Conservation (phyloP, 2,113 vertebrate genomes). For the Melierax canorus region DNA sequence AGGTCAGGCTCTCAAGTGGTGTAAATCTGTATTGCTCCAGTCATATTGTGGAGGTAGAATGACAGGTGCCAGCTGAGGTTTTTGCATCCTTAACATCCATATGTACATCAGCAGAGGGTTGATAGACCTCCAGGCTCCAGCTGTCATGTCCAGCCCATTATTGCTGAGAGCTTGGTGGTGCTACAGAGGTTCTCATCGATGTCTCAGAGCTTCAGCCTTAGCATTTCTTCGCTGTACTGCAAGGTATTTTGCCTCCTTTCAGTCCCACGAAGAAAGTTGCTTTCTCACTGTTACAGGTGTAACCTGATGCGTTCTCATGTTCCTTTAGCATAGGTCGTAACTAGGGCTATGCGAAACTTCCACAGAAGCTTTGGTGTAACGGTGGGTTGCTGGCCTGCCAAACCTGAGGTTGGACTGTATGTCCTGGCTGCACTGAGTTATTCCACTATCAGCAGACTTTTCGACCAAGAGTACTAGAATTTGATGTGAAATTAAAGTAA, state of each 20-base stretch:
- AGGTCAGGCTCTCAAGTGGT: not conserved
- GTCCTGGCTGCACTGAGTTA: not conserved
- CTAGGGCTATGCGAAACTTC: not conserved
- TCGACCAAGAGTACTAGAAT: not conserved
- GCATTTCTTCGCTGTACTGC: not conserved
- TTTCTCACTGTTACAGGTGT: not conserved
- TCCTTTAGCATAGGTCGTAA: not conserved
- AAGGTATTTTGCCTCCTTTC: not conserved
- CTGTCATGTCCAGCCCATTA: accelerated
- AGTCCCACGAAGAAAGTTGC: not conserved
- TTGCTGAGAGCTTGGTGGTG: not conserved
- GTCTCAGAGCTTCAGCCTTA: not conserved
- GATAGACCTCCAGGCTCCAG: not conserved
- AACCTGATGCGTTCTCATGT: not conserved
- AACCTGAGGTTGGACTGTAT: not conserved
- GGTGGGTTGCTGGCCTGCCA: not conserved
- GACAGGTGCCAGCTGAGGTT: not conserved
- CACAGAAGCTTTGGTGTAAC: not conserved
- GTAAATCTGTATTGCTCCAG: not conserved
- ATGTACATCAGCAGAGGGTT: not conserved
- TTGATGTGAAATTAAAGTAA: not conserved
- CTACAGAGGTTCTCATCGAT: not conserved
- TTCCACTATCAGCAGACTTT: not conserved
- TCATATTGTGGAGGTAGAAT: not conserved
- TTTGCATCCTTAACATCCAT: not conserved